Evolutionary conservation across 92 coral and sea anemone genomes (phyloP).

Genomic region (Muricea muricata): DNA sequence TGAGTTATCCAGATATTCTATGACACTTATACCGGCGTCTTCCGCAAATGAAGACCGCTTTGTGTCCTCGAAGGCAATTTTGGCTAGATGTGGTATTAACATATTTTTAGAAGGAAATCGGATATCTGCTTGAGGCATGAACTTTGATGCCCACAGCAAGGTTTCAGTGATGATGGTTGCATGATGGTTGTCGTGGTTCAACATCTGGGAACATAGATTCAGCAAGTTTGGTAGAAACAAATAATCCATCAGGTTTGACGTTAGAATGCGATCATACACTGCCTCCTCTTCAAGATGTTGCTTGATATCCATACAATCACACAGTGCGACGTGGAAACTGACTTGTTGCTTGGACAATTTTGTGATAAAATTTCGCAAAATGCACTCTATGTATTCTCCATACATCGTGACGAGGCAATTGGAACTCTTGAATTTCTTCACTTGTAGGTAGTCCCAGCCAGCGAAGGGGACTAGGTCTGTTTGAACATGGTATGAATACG

Average conservation of each 20-base stretch:
- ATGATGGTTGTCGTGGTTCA: constrained; percentile 49
- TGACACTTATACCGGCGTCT: constrained; percentile 6
- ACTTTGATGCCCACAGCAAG: constrained; percentile 46
- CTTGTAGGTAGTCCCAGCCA: constrained; percentile 76
- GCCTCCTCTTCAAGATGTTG: too few relatives aligned
- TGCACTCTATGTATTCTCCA: too few relatives aligned
- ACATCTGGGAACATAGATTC: constrained; percentile 53
- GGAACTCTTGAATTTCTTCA: constrained; percentile 26
- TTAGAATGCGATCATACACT: too few relatives aligned
- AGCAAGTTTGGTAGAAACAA: constrained; percentile 68
- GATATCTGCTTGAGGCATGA: background rate
- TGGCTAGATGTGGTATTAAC: background rate
- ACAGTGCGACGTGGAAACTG: too few relatives aligned
- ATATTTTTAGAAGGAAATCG: background rate
- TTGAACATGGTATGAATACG: too few relatives aligned
- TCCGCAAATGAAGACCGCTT: constrained; percentile 42
- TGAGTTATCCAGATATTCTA: constrained; percentile 17
- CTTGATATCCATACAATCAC: too few relatives aligned
- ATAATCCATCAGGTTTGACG: too few relatives aligned
- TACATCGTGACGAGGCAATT: too few relatives aligned
- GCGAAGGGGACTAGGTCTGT: too few relatives aligned
- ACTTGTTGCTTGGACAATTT: too few relatives aligned
- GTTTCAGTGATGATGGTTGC: constrained; percentile 70
- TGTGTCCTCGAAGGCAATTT: constrained; percentile 62
- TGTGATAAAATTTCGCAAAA: too few relatives aligned